Evolutionary conservation across 2,888 invertebrate species (phyloP).

Genomic region (Sylvicola cinctus): DNA sequence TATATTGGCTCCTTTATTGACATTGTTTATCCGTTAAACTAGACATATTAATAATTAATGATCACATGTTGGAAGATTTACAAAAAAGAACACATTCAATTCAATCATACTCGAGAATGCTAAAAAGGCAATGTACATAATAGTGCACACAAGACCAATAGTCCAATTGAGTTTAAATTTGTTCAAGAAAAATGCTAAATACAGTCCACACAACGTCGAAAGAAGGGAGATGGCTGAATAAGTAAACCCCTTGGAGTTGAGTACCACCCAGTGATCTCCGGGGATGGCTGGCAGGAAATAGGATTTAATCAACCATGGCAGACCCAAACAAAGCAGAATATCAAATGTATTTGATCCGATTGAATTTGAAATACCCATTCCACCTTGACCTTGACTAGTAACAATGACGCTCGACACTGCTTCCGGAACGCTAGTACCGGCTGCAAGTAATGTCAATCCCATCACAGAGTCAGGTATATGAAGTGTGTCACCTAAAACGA

Average conservation of each 20-base stretch:
- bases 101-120: slow-evolving; percentile 50
- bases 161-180: slow-evolving; percentile 49
- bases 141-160: slow-evolving; percentile 42
- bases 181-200: slow-evolving; percentile 40
- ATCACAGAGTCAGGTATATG: slow-evolving; percentile 68
- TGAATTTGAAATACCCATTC: slow-evolving; percentile 49
- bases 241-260: slow-evolving; percentile 49
- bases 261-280: slow-evolving; percentile 31
- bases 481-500: slow-evolving; percentile 47
- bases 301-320: slow-evolving; percentile 58
- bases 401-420: slow-evolving; percentile 71
- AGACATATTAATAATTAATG: too few species aligned
- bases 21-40: too few species aligned
- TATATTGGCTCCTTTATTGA: too few species aligned
- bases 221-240: slow-evolving; percentile 57
- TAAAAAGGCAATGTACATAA: slow-evolving; percentile 45
- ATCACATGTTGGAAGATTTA: slow-evolving; percentile 50
- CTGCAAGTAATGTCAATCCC: slow-evolving; percentile 65
- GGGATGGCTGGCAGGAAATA: slow-evolving; percentile 35
- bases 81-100: slow-evolving; percentile 51
- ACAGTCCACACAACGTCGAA: slow-evolving; percentile 47
- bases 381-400: slow-evolving; percentile 48
- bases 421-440: slow-evolving; percentile 73
- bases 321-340: slow-evolving; percentile 52
- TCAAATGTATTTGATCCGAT: slow-evolving; percentile 71